A percentile compares a stretch with the other conserved stretches of the same genome.
These are phyloP conservation scores for Nomada flava DNA, from an alignment of 2,888 invertebrate genomes.

Conservation along the genomic window DNA sequence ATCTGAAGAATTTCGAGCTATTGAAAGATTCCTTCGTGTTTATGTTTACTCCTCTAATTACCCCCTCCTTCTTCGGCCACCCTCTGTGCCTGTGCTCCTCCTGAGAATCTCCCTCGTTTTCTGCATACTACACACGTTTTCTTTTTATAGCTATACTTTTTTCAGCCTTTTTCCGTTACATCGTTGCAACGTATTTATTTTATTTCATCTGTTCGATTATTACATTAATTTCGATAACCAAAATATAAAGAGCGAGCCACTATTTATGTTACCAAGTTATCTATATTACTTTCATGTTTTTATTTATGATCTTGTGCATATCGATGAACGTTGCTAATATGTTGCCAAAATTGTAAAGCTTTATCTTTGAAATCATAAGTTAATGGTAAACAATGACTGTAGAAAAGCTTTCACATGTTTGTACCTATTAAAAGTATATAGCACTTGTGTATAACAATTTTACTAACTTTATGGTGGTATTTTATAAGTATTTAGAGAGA, in stretches of 20 bases:
- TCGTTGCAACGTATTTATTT: slow-evolving; percentile 16
- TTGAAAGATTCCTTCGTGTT: slow-evolving; percentile 76
- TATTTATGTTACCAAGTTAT: slow-evolving; percentile 8
- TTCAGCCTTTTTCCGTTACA: not conserved
- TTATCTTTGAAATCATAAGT: not conserved
- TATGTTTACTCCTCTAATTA: slow-evolving; percentile 82
- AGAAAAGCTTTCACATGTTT: not conserved
- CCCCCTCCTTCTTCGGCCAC: slow-evolving; percentile 68
- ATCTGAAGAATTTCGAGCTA: slow-evolving; percentile 22
- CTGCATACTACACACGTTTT: slow-evolving; percentile 26
- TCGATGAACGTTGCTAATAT: not conserved
- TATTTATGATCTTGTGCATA: not conserved
- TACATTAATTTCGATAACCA: slow-evolving; percentile 34
- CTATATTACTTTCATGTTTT: not conserved
- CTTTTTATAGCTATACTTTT: not conserved
- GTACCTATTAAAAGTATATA: not conserved
- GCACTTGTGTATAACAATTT: not conserved
- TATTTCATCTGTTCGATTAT: slow-evolving; percentile 37
- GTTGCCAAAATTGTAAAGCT: not conserved
- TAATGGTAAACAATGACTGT: no score
- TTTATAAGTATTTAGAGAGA: slow-evolving; percentile 48
- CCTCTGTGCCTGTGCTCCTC: slow-evolving; percentile 50
- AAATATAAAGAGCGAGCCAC: not conserved
- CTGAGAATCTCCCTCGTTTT: slow-evolving; percentile 54
- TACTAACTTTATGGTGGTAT: slow-evolving; percentile 16